Evolutionary conservation across 53 echinoderm and acorn worm species (phyloP).

Genomic region (Crossaster papposus): DNA sequence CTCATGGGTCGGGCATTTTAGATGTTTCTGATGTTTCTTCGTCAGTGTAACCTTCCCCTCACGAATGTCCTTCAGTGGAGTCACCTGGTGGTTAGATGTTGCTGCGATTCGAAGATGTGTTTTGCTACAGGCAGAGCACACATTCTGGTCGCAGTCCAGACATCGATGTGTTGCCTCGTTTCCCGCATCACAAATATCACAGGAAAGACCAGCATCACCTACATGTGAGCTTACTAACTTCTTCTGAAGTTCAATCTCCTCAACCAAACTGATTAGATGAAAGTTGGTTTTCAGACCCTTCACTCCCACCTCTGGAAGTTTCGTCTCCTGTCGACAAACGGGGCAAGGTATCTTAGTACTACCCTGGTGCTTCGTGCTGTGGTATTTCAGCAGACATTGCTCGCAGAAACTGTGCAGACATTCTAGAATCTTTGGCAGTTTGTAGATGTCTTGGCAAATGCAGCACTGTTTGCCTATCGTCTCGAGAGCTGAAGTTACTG

Average conservation of each 20-base stretch:
- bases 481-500: neutral
- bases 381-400: slow-evolving; percentile 14
- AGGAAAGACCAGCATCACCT: too few species aligned
- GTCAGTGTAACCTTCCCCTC: too few species aligned
- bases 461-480: neutral
- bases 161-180: too few species aligned
- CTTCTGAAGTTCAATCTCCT: neutral
- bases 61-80: too few species aligned
- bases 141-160: too few species aligned
- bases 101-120: too few species aligned
- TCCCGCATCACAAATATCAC: too few species aligned
- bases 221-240: too few species aligned
- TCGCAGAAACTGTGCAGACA: slow-evolving; percentile 32
- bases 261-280: neutral
- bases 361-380: neutral
- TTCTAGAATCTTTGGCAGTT: slow-evolving; percentile 10
- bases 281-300: neutral
- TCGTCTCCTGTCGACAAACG: neutral
- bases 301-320: neutral
- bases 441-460: slow-evolving; percentile 13
- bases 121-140: too few species aligned
- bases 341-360: neutral
- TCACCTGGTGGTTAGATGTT: too few species aligned
- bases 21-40: too few species aligned
- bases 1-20: too few species aligned